Conservation (phyloP, 2,113 vertebrate species). For the Hyaena hyaena region DNA sequence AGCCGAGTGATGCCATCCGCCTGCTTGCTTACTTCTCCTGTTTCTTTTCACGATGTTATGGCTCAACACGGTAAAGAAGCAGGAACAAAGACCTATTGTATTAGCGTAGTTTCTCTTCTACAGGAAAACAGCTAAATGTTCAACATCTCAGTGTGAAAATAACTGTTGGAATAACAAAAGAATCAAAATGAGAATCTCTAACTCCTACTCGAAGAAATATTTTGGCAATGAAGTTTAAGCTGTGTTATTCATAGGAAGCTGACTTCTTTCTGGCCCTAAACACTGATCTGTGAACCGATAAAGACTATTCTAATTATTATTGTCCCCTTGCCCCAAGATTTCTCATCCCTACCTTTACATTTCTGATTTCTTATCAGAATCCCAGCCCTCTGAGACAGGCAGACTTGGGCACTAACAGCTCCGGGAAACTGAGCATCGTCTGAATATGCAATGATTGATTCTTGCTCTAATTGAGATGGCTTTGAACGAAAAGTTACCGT, state of each 20-base stretch:
- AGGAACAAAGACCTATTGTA: conserved; percentile 68
- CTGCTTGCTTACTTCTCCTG: conserved; percentile 47
- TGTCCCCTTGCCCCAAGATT: conserved; percentile 12
- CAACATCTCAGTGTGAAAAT: conserved; percentile 67
- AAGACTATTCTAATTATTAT: conserved; percentile 71
- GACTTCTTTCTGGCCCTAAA: conserved; percentile 59
- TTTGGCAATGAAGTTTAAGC: conserved; percentile 83
- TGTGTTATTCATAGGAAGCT: conserved; percentile 77
- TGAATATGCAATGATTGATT: conserved; percentile 22
- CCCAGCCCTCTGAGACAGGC: conserved; percentile 64
- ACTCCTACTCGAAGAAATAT: conserved; percentile 75
- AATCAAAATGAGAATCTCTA: conserved; percentile 81
- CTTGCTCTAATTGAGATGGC: conserved; percentile 47
- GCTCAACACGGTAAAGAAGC: conserved; percentile 39
- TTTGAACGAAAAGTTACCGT: background rate
- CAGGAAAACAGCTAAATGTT: conserved; percentile 71
- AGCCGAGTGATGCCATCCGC: conserved; percentile 52
- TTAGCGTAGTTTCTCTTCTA: conserved; percentile 52
- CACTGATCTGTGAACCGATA: conserved; percentile 46
- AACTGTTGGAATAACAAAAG: conserved; percentile 82
- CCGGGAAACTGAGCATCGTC: conserved; percentile 75
- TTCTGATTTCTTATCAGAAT: conserved; percentile 82
- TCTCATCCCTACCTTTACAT: conserved; percentile 50
- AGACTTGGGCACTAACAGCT: conserved; percentile 65
- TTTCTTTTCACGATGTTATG: conserved; percentile 55